Evolutionary conservation across 2,888 invertebrate species (phyloP), one percentile per base, ranked within the genome.

Genomic region (Pristionchus arcanus): DNA sequence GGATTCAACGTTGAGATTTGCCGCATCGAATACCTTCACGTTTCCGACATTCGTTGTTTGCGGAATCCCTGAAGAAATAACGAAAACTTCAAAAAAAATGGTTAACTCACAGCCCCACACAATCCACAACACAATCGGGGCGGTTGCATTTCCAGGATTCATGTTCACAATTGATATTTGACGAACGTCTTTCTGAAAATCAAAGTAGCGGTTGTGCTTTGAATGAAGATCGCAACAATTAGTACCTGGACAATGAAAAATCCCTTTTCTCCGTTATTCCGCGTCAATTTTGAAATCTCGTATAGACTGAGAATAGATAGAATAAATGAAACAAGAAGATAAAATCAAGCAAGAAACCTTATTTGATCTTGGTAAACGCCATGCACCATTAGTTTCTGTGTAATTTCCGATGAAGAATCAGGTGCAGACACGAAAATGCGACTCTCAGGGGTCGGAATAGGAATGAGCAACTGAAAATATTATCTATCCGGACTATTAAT

Each of bases 341-440:
- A 21, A 7, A 34, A 9, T 34, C 2, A 28, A 31, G n/a, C 31
- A 15, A 16, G 34, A 25, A 0, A 63, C 63, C 63, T 63, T 25
- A 63, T 63, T 63, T 63, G 42, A 49, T 49, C 9, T 49, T 49
- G 42, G 13, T 49, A 49, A 7, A 49, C 42, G 42, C 42, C 81
- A 28, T 81, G 31, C n/a, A 81, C n/a, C 16, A 53, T 34, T 25
- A 81, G 37, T 4, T 81, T 31, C 34, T 53, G 25, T 28, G 81
- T 53, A 13, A 81, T 81, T 49, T 25, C 28, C 15, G n/a, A n/a
- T 11, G 81, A 81, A 28, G 28, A 42, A 28, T 49, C 49, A 1
- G 81, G 81, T 2, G 49, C 81, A 11, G 81, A 81, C 49, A 28
- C 81, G 16, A 53, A 81, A 28, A 81, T 81, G n/a, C 53, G 81